Evolutionary conservation across 1,140 invertebrate genomes (phyloP), one percentile per base, ranked within the genome.

Genomic region (Caenorhabditis inopinata): DNA sequence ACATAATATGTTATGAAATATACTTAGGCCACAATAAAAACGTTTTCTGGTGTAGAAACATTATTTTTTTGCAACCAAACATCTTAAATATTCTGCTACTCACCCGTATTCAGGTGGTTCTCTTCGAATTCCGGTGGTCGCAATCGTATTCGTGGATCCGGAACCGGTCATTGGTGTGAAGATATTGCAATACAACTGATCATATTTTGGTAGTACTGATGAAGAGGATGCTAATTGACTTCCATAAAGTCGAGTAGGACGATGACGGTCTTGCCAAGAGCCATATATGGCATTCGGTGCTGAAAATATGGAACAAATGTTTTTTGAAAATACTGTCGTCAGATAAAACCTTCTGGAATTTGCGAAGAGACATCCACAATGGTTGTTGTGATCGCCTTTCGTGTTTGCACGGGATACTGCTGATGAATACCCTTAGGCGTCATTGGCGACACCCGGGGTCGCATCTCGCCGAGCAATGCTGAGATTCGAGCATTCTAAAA

Each of bases 81-180:
- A n/a, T n/a, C n/a, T n/a, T n/a, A n/a, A n/a, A n/a, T n/a, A n/a
- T n/a, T n/a, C n/a, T n/a, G n/a, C n/a, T n/a, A 68, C 58, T 38
- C 23, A 68, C 58, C 58, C 58, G 7, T 68, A 68, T 68, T 68
- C 58, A 16, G 58, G 58, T 68, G 58, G 58, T n/a, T 68, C 58
- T 68, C 58, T 68, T 12, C 58, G 11, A 16, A 68, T 68, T 68
- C 58, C 58, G 21, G 58, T 68, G 2, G 58, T 68, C 4, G 58
- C 58, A 68, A 68, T 68, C 23, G 58, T 68, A 68, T 68, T 68
- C 7, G 29, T 68, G n/a, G 58, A 68, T 38, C 58, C 58, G n/a
- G 18, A 38, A 6, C 53, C 53, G n/a, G 27, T n/a, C 0, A 68
- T 21, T 11, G 58, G 51, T 14, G 51, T 6, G 21, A 9, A n/a